These are phyloP conservation scores for Ophthalmolycus amberensis DNA, from an alignment of 2,113 vertebrate species.

Conservation along the genomic window DNA sequence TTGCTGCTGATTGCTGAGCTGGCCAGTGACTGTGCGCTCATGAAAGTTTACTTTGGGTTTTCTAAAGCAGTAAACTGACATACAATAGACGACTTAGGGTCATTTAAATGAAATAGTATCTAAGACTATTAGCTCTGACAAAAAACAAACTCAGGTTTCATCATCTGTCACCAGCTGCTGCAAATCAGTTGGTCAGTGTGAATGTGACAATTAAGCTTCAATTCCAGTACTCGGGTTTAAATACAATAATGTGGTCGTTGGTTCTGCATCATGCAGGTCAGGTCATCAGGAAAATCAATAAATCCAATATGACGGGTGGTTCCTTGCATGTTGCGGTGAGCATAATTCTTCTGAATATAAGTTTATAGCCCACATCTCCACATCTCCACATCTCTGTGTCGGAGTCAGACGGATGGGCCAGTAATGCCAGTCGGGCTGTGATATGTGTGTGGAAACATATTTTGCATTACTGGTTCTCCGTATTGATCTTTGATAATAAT, in stretches of 20 bases:
- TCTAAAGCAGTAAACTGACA: neutral
- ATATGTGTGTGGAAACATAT: neutral
- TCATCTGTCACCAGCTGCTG: neutral
- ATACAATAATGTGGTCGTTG: too few species aligned
- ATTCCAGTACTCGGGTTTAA: too few species aligned
- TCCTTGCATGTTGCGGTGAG: neutral
- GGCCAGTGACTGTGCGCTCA: neutral
- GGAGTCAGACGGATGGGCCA: neutral
- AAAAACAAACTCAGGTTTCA: neutral
- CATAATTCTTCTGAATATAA: neutral
- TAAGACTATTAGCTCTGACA: neutral
- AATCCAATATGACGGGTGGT: neutral
- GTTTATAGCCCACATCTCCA: too few species aligned
- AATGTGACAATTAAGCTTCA: neutral
- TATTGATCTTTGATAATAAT: neutral
- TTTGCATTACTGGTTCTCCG: neutral
- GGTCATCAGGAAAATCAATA: neutral
- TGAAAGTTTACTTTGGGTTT: neutral
- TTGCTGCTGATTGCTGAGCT: conserved; percentile 13
- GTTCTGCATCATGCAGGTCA: neutral
- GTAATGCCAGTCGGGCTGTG: neutral
- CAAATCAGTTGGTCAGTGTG: neutral
- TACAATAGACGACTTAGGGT: neutral
- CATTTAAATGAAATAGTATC: neutral
- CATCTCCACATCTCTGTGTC: neutral